Base-by-base conservation (phyloP, 2,113 vertebrate species). In the Anseranas semipalmata region DNA sequence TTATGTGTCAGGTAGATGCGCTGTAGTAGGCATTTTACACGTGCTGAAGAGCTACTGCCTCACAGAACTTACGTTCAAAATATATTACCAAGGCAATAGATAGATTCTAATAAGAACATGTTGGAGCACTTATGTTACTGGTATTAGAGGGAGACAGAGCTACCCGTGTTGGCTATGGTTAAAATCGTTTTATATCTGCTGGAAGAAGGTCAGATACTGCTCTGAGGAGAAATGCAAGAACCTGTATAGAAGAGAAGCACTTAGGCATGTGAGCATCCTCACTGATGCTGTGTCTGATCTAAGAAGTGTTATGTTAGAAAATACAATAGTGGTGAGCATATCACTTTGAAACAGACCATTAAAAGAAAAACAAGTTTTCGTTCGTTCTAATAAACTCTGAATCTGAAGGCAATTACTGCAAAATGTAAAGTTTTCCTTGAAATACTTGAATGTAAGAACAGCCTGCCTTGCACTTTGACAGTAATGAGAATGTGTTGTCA, bases 261-360 rank as follows among this genome's bases (percentile, higher is more conserved):
- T 41, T 35, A 35, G 30, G 25, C 28, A 24, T 1, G 20, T 24
- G 67, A 84, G 41, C 58, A 30, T 58, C 41, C 37, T 50, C 28
- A 8, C 28, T 0, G 1, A 14, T 39, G 55, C 15, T 46, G 0
- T 24, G 30, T 55, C 32, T 1, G 3, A 35, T 63, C 39, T 68
- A 62, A 52, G 66, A 53, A 43, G 52, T 35, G 32, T 73, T 48
- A 25, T 5, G 1, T 48, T 52, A 39, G 60, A 28, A 83, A 91
- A 59, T 22, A 43, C 41, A 73, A 6, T 6, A 37, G 41, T 2
- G 3, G 5, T 16, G 85, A 39, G 62, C 46, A 5, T 37, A 55
- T 45, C 9, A 1, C 71, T 76, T 60, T 52, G 75, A 63, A 65
- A 58, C 37, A 52, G 73, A 18, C n/a, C 33, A 24, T 46, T 22